These are phyloP conservation scores for Thereuonema tuberculata DNA, from an alignment of 1,140 invertebrate genomes.

Conservation along the genomic window DNA sequence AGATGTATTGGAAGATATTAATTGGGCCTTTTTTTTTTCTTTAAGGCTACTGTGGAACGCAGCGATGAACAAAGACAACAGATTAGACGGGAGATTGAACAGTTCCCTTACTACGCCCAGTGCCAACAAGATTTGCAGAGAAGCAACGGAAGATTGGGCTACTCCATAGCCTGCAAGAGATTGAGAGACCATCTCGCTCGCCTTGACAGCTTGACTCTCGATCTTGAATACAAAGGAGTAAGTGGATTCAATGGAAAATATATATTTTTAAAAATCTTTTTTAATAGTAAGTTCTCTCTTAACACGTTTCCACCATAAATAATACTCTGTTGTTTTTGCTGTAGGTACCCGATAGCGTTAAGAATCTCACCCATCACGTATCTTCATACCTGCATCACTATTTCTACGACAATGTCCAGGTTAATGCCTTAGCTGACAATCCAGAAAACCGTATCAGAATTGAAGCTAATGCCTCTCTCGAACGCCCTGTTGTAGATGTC, in stretches of 20 bases:
- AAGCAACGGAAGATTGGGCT: background rate
- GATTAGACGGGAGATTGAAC: background rate
- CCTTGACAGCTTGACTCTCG: background rate
- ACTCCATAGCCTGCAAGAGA: background rate
- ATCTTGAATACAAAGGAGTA: constrained; percentile 6
- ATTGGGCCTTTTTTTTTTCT: background rate
- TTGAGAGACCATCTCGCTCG: background rate
- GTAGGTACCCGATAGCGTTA: background rate
- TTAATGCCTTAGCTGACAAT: background rate
- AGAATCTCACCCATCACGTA: background rate
- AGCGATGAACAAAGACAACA: background rate
- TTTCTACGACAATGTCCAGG: constrained; percentile 6
- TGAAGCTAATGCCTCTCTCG: background rate
- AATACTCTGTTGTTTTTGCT: background rate
- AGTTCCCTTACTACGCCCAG: background rate
- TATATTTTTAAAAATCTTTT: background rate
- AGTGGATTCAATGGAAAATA: background rate
- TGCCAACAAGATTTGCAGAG: background rate
- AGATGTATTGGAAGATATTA: background rate
- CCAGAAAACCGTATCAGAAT: background rate
- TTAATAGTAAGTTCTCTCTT: background rate
- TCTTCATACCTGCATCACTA: background rate
- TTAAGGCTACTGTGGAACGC: background rate
- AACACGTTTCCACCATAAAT: background rate
- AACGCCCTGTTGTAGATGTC: constrained; percentile 1